Percentiles rank a stretch among this genome's conserved stretches.
Evolutionary conservation across 2,113 vertebrate genomes (phyloP).

Genomic region (Muntiacus muntjak): DNA sequence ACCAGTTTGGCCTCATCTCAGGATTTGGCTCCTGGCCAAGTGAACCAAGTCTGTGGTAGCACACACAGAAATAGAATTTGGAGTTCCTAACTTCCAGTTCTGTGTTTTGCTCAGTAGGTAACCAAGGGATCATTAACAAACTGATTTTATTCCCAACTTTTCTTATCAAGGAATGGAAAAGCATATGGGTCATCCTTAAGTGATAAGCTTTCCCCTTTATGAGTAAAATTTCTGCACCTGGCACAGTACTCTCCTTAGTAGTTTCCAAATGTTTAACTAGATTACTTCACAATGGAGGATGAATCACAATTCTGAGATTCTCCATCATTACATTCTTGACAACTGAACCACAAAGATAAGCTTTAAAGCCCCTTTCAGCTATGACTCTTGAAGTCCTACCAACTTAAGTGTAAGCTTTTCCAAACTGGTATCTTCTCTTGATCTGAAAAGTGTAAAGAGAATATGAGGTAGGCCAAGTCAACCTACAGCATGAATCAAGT

Average conservation of each 20-base stretch:
- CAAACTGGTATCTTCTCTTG: background rate
- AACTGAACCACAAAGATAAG: background rate
- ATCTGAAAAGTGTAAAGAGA: background rate
- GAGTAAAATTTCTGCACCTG: background rate
- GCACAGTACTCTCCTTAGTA: background rate
- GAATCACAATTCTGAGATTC: background rate
- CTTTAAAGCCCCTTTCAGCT: background rate
- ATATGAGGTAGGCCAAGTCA: background rate
- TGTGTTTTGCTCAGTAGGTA: background rate
- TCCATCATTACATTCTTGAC: conserved; percentile 13
- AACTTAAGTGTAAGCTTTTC: background rate
- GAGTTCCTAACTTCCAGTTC: background rate
- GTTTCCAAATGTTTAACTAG: conserved; percentile 29
- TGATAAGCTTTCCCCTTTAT: background rate
- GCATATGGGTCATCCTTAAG: background rate
- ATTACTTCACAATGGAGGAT: conserved; percentile 27
- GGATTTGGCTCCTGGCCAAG: conserved; percentile 33
- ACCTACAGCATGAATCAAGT: background rate
- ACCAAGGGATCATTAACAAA: background rate
- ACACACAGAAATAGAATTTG: background rate
- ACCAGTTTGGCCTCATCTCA: conserved; percentile 27
- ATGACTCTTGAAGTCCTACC: background rate
- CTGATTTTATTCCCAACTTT: background rate
- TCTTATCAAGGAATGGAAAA: conserved; percentile 32
- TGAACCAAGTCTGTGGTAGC: background rate